Evolutionary conservation across 2,113 vertebrate genomes (phyloP).

Genomic region (Plecturocebus donacophilus): DNA sequence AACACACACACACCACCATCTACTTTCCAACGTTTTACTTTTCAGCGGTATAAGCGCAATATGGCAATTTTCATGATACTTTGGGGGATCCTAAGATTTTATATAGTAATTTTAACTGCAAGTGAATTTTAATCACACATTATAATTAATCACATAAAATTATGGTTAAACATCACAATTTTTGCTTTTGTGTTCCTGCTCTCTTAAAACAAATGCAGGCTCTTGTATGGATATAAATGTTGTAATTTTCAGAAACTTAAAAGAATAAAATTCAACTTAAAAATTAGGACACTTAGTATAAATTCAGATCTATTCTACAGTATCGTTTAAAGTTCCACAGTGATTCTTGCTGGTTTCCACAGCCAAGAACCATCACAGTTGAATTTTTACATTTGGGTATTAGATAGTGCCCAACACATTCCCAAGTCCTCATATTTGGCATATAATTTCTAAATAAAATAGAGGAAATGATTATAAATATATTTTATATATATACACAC

Average conservation of each 20-base stretch:
- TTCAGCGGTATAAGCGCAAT: background rate
- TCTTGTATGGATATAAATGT: background rate
- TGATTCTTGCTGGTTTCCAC: background rate
- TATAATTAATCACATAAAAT: background rate
- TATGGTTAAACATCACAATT: constrained; percentile 18
- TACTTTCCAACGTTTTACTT: background rate
- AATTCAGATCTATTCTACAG: background rate
- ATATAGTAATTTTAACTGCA: constrained; percentile 2
- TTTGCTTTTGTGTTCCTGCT: background rate
- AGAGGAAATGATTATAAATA: background rate
- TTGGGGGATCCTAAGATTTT: background rate
- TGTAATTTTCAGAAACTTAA: constrained; percentile 1
- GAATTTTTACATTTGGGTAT: background rate
- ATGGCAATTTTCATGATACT: background rate
- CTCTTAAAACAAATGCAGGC: background rate
- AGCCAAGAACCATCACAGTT: background rate
- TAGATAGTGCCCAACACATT: background rate
- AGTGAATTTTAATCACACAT: background rate
- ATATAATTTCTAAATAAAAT: constrained; percentile 33
- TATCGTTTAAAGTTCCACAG: background rate
- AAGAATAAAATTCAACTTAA: constrained; percentile 48
- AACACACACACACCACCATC: background rate
- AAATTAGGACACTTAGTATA: constrained; percentile 30
- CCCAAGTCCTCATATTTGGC: background rate
- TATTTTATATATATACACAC: background rate